phyloP scores from a whole-genome alignment of 2,797 vertebrate genomes.

The Sebastes kiyomatsui region DNA sequence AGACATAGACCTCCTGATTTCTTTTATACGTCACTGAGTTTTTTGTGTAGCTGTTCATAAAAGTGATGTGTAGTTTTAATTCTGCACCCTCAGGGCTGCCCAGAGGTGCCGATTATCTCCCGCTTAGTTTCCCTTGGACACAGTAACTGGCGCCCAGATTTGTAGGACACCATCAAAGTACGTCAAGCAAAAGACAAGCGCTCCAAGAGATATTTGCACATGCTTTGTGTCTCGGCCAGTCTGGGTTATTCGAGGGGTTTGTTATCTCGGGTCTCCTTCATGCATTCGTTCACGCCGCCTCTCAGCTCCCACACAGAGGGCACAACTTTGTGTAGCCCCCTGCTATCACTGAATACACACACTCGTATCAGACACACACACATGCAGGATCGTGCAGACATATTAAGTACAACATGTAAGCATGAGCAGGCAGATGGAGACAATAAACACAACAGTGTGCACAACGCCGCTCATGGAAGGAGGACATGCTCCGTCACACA shows the following conservation, averaged over 20 bases:
- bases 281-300: slow-evolving; percentile 48
- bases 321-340: slow-evolving; percentile 36
- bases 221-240: slow-evolving; percentile 73
- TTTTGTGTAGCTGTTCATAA: slow-evolving; percentile 3
- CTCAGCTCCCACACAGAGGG: slow-evolving; percentile 52
- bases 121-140: slow-evolving; percentile 52
- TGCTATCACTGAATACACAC: slow-evolving; percentile 56
- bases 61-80: slow-evolving; percentile 37
- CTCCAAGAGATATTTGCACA: slow-evolving; percentile 73
- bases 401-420: background rate
- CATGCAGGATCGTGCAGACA: background rate
- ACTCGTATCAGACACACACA: slow-evolving; percentile 12
- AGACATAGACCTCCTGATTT: background rate
- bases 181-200: slow-evolving; percentile 52
- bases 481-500: slow-evolving; percentile 2
- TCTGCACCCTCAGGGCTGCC: slow-evolving; percentile 14
- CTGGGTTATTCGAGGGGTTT: slow-evolving; percentile 73
- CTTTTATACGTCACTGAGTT: background rate
- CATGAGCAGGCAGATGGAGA: background rate
- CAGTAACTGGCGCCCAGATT: slow-evolving; percentile 43
- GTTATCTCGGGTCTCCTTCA: slow-evolving; percentile 75
- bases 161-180: slow-evolving; percentile 42
- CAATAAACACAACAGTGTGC: background rate
- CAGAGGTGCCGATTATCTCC: slow-evolving; percentile 25
- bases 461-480: background rate